These are phyloP conservation scores for Sinocyclocheilus anshuiensis DNA, from an alignment of 2,113 vertebrate species.

Conservation along the genomic window DNA sequence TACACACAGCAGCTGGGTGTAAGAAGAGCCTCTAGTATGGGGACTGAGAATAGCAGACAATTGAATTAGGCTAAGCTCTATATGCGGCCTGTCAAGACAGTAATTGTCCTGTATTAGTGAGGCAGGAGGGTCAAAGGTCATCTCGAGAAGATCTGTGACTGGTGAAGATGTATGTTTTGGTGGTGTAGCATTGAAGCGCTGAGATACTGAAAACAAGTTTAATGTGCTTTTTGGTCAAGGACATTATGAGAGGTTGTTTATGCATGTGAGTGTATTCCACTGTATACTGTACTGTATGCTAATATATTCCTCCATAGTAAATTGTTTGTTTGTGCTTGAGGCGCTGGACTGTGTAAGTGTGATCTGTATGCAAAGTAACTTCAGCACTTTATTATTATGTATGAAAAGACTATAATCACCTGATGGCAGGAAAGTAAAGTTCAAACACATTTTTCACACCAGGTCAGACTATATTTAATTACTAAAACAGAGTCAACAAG, in stretches of 20 bases:
- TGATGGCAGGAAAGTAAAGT: not conserved
- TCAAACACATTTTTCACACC: conserved; percentile 2
- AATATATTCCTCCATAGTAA: conserved; percentile 2
- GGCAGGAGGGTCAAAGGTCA: not conserved
- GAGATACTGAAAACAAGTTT: not conserved
- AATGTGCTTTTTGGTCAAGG: conserved; percentile 16
- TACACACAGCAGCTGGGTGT: not conserved
- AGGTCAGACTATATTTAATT: conserved; percentile 29
- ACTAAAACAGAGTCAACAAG: not conserved
- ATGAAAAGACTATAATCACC: conserved; percentile 24
- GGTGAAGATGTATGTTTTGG: not conserved
- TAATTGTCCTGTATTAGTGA: not conserved
- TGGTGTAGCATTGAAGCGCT: not conserved
- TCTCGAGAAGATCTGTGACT: not conserved
- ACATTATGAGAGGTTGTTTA: not conserved
- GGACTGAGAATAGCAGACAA: conserved; percentile 26
- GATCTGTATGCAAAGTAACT: conserved; percentile 7
- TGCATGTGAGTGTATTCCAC: not conserved
- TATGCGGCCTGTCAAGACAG: conserved; percentile 28
- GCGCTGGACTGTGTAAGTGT: not conserved
- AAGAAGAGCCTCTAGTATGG: conserved; percentile 23
- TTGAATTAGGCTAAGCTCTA: conserved; percentile 42
- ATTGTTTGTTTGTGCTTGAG: conserved; percentile 33
- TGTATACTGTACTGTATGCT: conserved; percentile 17
- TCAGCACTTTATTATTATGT: conserved; percentile 33